phyloP scores from a whole-genome alignment of 2,113 vertebrate species.

The Ranitomeya variabilis region DNA sequence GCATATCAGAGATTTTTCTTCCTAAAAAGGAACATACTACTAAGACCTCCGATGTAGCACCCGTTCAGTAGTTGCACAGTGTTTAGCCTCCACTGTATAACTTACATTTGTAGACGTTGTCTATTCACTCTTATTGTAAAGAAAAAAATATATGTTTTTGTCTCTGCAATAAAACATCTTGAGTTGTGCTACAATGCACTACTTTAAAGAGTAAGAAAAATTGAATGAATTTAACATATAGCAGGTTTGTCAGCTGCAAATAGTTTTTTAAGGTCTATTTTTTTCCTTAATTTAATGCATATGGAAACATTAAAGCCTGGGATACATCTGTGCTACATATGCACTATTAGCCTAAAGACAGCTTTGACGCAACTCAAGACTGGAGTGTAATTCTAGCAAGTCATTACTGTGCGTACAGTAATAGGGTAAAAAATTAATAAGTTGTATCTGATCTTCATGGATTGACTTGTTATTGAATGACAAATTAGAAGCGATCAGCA shows the following conservation, averaged over 20 bases:
- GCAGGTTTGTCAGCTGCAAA: not conserved
- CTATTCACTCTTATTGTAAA: not conserved
- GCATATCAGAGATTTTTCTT: too few relatives aligned
- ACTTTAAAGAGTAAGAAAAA: not conserved
- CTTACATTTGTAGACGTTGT: not conserved
- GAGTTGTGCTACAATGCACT: not conserved
- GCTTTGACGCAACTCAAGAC: not conserved
- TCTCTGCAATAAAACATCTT: too few relatives aligned
- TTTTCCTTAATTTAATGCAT: constrained; percentile 32
- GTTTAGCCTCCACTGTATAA: not conserved
- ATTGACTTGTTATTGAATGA: constrained; percentile 26
- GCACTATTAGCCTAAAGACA: constrained; percentile 22
- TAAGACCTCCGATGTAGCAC: too few relatives aligned
- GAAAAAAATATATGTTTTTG: not conserved
- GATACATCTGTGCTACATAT: constrained; percentile 50
- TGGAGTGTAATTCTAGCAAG: constrained; percentile 26
- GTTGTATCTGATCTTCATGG: constrained; percentile 27
- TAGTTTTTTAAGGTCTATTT: constrained; percentile 18
- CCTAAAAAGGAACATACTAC: too few relatives aligned
- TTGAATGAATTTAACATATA: not conserved
- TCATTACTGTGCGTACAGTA: constrained; percentile 33
- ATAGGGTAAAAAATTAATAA: not conserved
- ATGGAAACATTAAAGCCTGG: constrained; percentile 7
- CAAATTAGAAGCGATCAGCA: constrained; percentile 40
- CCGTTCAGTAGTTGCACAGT: not conserved